A percentile compares a stretch with the other conserved stretches of the same genome.
Conservation (phyloP, 2,888 invertebrate species). For the Cepaea hortensis region DNA sequence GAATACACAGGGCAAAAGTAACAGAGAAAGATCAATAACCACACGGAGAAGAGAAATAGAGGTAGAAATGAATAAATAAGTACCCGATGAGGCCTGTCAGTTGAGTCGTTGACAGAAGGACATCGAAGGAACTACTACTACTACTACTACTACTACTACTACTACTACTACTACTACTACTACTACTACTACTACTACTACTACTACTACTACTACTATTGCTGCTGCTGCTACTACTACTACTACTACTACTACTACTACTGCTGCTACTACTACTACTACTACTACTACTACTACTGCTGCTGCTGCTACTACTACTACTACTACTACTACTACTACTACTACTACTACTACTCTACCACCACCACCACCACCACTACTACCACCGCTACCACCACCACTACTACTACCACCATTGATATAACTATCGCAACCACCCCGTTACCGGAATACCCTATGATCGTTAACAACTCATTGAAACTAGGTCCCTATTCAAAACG, state of each 20-base stretch:
- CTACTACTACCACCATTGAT: no score
- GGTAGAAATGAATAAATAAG: no score
- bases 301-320: conserved; percentile 24
- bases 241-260: conserved; percentile 32
- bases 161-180: conserved; percentile 32
- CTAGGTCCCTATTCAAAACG: neutral
- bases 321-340: neutral
- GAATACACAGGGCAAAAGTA: no score
- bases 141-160: conserved; percentile 29
- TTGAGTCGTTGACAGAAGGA: no score
- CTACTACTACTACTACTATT: conserved; percentile 22
- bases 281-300: conserved; percentile 18
- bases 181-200: conserved; percentile 20
- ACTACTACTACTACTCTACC: no score
- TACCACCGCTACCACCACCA: no score
- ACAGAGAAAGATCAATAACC: no score
- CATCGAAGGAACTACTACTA: conserved; percentile 19
- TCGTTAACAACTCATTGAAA: neutral
- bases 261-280: conserved; percentile 30
- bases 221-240: conserved; percentile 8
- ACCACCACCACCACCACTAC: no score
- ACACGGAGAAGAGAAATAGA: no score
- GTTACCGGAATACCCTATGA: no score
- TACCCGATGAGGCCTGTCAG: no score
- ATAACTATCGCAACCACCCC: no score